Base-by-base conservation (phyloP, 92 coral and sea anemone species). In the Palythoa grandis region DNA sequence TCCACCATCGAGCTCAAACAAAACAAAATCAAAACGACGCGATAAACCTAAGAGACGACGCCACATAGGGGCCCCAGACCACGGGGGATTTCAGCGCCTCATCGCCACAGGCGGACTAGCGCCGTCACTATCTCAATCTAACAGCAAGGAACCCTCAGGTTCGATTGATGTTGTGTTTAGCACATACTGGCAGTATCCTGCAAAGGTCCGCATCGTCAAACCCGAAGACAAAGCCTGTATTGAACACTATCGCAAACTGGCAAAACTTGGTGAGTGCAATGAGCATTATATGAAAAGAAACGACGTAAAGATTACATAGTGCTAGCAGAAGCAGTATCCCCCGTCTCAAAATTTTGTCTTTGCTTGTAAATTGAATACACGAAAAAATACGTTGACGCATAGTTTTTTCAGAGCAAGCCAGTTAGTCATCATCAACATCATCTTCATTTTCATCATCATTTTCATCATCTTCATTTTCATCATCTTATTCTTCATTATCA, bases 181-280 rank as follows among this genome's bases (percentile, higher is more conserved):
- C 11, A 92, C 99, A 1, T 96, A 96, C 72, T 96, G 99, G 99
- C 98, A 95, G 90, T 96, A 95, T 74, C 99, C 99, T 17, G 99
- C 99, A 29, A 96, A 96, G 88, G 99, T 96, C 13, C 90, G 99
- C 80, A 82, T 96, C 52, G 94, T 96, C 53, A 78, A 92, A 24
- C 98, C 96, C 0, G 92, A 93, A 76, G 97, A 96, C 71, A 94
- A 89, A 58, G 98, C 98, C 39, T 96, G 99, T 50, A 96, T 96
- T 75, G 95, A 93, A 74, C 92, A 89, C 72, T 95, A 91, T 85
- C 91, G 99, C 48, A 96, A 96, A 65, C 95, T 93, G 19, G 91
- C 95, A 80, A 89, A 91, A 57, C 68, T 87, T 78, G 99, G 99
- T 96, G 82, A 53, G 91, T 58, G 47, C 48, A 75, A 1, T 39